Evolutionary conservation across 2,888 invertebrate species (phyloP).

Genomic region (Agrotis clavis): DNA sequence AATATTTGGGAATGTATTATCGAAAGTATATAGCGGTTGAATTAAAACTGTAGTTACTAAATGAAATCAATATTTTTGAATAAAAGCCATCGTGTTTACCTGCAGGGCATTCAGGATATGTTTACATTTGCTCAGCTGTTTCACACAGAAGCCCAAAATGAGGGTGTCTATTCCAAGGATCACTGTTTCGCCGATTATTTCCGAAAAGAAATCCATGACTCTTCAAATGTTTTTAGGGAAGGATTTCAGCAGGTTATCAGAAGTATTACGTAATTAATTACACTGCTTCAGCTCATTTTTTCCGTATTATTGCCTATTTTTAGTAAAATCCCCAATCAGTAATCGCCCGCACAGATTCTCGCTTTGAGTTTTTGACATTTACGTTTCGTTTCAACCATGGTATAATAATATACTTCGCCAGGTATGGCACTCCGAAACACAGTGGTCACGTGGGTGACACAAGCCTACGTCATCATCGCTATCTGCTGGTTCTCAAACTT

Average conservation of each 20-base stretch:
- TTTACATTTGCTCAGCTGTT: slow-evolving; percentile 94
- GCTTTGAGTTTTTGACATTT: slow-evolving; percentile 49
- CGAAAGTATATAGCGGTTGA: background rate
- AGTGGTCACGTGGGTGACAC: no score
- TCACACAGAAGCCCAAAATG: slow-evolving; percentile 94
- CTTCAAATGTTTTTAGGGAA: slow-evolving; percentile 19
- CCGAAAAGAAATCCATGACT: slow-evolving; percentile 93
- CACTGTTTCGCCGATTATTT: slow-evolving; percentile 93
- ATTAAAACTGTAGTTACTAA: background rate
- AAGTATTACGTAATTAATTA: slow-evolving; percentile 34
- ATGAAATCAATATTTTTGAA: background rate
- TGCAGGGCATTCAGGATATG: slow-evolving; percentile 93
- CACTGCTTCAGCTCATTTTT: slow-evolving; percentile 58
- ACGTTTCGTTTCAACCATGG: slow-evolving; percentile 49
- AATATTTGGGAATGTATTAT: background rate
- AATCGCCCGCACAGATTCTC: slow-evolving; percentile 9
- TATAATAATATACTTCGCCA: no score
- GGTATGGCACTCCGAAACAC: no score
- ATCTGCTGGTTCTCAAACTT: no score
- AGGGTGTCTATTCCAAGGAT: slow-evolving; percentile 94
- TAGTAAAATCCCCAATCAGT: slow-evolving; percentile 34
- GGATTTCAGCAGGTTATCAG: slow-evolving; percentile 21
- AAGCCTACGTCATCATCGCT: no score
- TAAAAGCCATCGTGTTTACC: slow-evolving; percentile 83
- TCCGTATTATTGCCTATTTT: slow-evolving; percentile 46